These are phyloP conservation scores for Pachypeltis micranthus DNA, from an alignment of 1,140 invertebrate species.

Conservation along the genomic window DNA sequence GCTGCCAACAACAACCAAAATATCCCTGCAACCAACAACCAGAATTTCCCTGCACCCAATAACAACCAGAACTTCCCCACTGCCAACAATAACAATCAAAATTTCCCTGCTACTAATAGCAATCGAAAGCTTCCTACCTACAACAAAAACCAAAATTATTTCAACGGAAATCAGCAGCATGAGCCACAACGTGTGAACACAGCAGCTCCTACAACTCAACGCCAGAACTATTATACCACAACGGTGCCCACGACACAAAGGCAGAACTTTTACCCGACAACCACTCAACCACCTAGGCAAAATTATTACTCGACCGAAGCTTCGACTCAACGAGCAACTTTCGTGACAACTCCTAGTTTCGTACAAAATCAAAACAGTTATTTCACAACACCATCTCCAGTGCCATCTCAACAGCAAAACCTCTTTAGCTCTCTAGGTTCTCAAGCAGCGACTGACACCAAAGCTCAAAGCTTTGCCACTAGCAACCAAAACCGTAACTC, in stretches of 20 bases:
- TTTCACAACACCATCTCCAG: conserved; percentile 4
- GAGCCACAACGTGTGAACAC: neutral
- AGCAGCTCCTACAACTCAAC: neutral
- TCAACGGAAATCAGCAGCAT: too few species aligned
- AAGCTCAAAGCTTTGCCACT: neutral
- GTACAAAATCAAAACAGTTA: conserved; percentile 7
- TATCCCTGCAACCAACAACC: too few species aligned
- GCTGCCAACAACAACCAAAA: too few species aligned
- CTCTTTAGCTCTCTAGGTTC: neutral
- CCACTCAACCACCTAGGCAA: neutral
- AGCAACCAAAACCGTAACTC: conserved; percentile 6
- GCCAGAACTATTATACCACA: neutral
- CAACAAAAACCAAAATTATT: too few species aligned
- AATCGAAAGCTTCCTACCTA: too few species aligned
- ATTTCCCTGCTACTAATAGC: too few species aligned
- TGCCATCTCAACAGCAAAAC: neutral
- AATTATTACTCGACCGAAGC: neutral
- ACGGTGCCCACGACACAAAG: neutral
- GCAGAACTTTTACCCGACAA: neutral
- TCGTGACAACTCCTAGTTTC: conserved; percentile 6
- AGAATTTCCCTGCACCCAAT: too few species aligned
- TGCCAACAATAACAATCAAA: too few species aligned
- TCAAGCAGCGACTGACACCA: neutral
- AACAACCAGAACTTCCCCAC: too few species aligned
- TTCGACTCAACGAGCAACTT: neutral